These are phyloP conservation scores for Hypocryptadius cinnamomeus DNA, from an alignment of 2,113 vertebrate genomes.

Conservation along the genomic window DNA sequence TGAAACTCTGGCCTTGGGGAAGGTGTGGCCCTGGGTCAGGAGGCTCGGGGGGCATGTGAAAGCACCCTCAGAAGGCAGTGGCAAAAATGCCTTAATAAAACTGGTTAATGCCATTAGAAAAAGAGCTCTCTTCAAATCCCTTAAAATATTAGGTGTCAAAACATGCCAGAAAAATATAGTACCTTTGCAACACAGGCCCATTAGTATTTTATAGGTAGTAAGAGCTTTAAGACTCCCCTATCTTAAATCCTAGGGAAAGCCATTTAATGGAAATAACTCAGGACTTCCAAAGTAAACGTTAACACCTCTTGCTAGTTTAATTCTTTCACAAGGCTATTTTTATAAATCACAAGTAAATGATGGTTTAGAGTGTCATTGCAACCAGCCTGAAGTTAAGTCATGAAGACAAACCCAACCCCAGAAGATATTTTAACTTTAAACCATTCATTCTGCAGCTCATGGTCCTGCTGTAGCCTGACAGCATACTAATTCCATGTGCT, in stretches of 20 bases:
- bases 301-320: conserved; percentile 55
- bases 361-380: conserved; percentile 32
- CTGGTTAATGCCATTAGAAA: conserved; percentile 14
- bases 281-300: conserved; percentile 45
- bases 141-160: conserved; percentile 57
- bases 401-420: not conserved
- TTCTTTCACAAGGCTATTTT: conserved; percentile 27
- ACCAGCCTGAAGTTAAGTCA: conserved; percentile 33
- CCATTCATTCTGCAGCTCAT: not conserved
- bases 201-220: conserved; percentile 48
- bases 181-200: conserved; percentile 9
- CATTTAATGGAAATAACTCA: conserved; percentile 58
- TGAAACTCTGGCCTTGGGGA: not conserved
- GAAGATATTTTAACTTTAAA: not conserved
- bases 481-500: not conserved
- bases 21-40: accelerated
- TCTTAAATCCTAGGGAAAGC: conserved; percentile 57
- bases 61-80: not conserved
- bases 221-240: conserved; percentile 38
- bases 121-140: conserved; percentile 25
- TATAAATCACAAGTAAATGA: conserved; percentile 38
- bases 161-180: conserved; percentile 45
- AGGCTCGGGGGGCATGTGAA: not conserved
- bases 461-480: not conserved
- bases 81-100: conserved; percentile 7